These are phyloP conservation scores for Nannospalax galili DNA, from an alignment of 2,113 vertebrate species.

Conservation along the genomic window DNA sequence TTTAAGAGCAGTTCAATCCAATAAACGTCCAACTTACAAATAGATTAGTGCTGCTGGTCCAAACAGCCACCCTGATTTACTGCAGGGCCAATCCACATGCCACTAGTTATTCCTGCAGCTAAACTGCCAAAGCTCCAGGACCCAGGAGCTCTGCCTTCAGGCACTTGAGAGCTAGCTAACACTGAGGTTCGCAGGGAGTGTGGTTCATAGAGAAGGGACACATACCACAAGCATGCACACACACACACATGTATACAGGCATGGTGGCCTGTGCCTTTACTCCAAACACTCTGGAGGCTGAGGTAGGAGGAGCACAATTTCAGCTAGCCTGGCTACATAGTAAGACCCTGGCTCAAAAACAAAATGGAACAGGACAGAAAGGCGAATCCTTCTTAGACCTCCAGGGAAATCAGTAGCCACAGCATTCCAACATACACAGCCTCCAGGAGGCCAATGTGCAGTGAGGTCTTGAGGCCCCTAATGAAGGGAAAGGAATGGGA, in stretches of 20 bases:
- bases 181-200: slow-evolving; percentile 68
- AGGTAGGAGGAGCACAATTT: not conserved
- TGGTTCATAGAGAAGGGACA: not conserved
- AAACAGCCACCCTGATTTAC: not conserved
- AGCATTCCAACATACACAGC: not conserved
- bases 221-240: not conserved
- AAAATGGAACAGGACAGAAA: not conserved
- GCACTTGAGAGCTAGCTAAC: slow-evolving; percentile 54
- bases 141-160: not conserved
- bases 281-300: not conserved
- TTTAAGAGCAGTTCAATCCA: slow-evolving; percentile 30
- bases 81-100: not conserved
- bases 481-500: not conserved
- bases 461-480: not conserved
- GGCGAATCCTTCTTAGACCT: not conserved
- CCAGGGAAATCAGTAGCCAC: not conserved
- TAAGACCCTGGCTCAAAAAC: not conserved
- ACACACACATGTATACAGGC: not conserved
- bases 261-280: not conserved
- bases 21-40: slow-evolving; percentile 50
- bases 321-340: not conserved
- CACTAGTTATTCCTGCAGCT: slow-evolving; percentile 34
- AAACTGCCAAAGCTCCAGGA: slow-evolving; percentile 33
- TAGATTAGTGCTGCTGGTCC: not conserved
- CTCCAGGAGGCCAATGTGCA: not conserved